These are phyloP conservation scores for Drosophila rufa DNA, from an alignment of 1,140 invertebrate species.

Conservation along the genomic window DNA sequence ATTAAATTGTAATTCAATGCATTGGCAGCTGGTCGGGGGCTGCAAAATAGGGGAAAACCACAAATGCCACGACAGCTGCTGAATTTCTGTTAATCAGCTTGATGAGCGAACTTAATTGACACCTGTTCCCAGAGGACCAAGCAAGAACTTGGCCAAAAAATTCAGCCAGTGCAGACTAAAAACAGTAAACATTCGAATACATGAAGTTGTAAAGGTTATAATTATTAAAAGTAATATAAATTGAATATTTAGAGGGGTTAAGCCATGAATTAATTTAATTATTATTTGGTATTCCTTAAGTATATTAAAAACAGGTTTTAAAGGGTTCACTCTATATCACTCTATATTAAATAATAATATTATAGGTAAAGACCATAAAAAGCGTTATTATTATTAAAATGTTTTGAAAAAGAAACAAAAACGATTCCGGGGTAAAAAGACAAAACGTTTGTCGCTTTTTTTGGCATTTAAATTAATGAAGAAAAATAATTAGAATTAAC, in stretches of 20 bases:
- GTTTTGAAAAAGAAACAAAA: too few relatives aligned
- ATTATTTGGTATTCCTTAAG: too few relatives aligned
- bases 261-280: too few relatives aligned
- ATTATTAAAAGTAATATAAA: neutral
- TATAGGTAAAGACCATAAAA: neutral
- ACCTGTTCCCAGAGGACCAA: constrained; percentile 28
- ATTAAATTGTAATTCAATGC: constrained; percentile 79
- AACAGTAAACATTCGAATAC: neutral
- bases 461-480: neutral
- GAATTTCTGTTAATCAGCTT: constrained; percentile 34
- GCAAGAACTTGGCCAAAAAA: neutral
- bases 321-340: too few relatives aligned
- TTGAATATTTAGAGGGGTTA: neutral
- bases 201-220: too few relatives aligned
- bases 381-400: too few relatives aligned
- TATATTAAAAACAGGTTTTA: too few relatives aligned
- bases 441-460: too few relatives aligned
- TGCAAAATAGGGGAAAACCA: constrained; percentile 13
- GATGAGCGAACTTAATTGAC: constrained; percentile 60
- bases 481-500: neutral
- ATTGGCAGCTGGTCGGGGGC: neutral
- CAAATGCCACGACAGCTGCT: constrained; percentile 31
- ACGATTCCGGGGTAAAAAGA: too few relatives aligned
- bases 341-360: neutral
- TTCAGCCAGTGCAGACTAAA: neutral